Evolutionary conservation across 2,888 invertebrate genomes (phyloP).

Genomic region (Melinopterus prodromus): DNA sequence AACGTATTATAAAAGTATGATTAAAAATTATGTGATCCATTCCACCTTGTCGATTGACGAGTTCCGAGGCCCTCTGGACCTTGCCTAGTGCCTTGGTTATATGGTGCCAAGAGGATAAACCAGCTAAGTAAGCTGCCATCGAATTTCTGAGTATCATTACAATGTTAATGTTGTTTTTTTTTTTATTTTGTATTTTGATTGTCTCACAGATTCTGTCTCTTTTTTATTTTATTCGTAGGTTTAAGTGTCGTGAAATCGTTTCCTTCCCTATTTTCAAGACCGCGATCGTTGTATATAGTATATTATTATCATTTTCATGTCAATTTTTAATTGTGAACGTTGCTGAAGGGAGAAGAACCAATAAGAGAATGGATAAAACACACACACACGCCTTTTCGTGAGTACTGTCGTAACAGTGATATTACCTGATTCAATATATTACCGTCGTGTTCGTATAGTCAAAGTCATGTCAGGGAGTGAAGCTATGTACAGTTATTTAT

Average conservation of each 20-base stretch:
- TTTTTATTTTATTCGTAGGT: neutral
- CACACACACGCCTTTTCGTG: neutral
- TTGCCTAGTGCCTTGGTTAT: slow-evolving; percentile 57
- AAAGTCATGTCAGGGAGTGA: slow-evolving; percentile 39
- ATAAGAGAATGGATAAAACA: neutral
- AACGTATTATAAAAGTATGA: slow-evolving; percentile 42
- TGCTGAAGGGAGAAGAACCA: neutral
- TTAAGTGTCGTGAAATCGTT: neutral
- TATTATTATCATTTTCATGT: slow-evolving; percentile 4
- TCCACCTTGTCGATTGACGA: slow-evolving; percentile 53
- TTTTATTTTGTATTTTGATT: slow-evolving; percentile 12
- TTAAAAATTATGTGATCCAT: slow-evolving; percentile 50
- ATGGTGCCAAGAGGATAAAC: slow-evolving; percentile 58
- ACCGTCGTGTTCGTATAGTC: slow-evolving; percentile 45
- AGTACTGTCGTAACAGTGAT: slow-evolving; percentile 33
- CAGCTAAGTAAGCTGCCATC: slow-evolving; percentile 59
- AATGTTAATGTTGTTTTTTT: slow-evolving; percentile 27
- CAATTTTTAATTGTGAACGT: neutral
- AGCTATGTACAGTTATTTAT: slow-evolving; percentile 54
- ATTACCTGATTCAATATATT: slow-evolving; percentile 47
- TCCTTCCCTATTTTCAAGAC: neutral
- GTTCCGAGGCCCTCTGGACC: slow-evolving; percentile 39
- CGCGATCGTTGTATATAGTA: slow-evolving; percentile 4
- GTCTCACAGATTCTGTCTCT: neutral
- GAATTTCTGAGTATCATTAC: slow-evolving; percentile 27